Evolutionary conservation across 2,888 invertebrate species (phyloP).

Genomic region (Esperia sulphurella): DNA sequence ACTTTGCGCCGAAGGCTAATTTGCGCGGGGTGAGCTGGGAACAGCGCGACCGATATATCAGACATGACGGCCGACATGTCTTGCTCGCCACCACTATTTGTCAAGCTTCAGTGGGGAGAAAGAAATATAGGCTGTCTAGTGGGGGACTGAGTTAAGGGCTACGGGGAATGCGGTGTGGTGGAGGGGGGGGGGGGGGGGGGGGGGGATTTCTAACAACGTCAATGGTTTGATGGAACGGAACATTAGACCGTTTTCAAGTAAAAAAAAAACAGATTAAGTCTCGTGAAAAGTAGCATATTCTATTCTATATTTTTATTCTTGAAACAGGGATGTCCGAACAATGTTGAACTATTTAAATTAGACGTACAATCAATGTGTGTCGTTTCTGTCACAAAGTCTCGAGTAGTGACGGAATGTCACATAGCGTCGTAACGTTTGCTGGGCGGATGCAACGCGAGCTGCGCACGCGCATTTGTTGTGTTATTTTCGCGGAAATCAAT

Average conservation of each 20-base stretch:
- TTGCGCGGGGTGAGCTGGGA: background rate
- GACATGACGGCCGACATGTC: background rate
- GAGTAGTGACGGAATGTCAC: slow-evolving; percentile 17
- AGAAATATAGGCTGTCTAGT: no score
- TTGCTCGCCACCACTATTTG: background rate
- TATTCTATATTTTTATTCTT: no score
- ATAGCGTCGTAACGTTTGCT: slow-evolving; percentile 37
- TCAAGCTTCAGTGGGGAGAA: background rate
- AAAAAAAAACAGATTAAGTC: no score
- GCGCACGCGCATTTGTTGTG: slow-evolving; percentile 16
- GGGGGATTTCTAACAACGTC: no score
- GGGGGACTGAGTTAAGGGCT: no score
- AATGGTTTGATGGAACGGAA: no score
- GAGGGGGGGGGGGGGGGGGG: no score
- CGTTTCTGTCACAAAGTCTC: background rate
- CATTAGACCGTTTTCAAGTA: no score
- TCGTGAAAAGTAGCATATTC: no score
- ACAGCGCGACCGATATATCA: background rate
- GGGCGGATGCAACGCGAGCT: slow-evolving; percentile 40
- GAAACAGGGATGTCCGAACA: no score
- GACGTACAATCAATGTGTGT: background rate
- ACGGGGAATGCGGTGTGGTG: no score
- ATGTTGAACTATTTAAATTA: no score
- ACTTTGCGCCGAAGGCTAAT: background rate
- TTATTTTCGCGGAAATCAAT: background rate